Evolutionary conservation across 92 coral and sea anemone species (phyloP), one percentile per base, ranked within the genome.

Genomic region (Phenganax subtilis): DNA sequence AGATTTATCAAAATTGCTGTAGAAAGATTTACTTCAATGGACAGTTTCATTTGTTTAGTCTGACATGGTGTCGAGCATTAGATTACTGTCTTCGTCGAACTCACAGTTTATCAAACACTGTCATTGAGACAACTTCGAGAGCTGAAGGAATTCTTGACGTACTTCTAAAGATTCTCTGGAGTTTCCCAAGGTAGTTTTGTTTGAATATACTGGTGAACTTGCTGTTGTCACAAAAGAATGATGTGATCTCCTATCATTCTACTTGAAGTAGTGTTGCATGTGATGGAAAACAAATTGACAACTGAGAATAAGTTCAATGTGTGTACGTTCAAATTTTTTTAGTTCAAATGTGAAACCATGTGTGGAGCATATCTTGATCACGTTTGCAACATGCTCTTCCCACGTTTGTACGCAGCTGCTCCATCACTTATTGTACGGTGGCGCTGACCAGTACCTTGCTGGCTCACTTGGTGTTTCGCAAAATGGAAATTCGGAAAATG

Each of bases 61-160:
- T 94, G 63, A 88, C 91, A 72, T 94, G 98, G 98, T 88, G 91
- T 20, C 90, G 93, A 47, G 84, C 91, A 29, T 87, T 94, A 12
- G 87, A 91, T 81, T 93, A 94, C 80, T 94, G 98, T 79, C 89
- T 94, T 7, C 87, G 86, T 7, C 86, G 89, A 10, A 60, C 82
- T 3, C 82, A 78, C 29, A 25, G 12, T 8, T 16, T 78, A 17
- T 78, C 82, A 52, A 9, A 29, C 3, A 31, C 71, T 16, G 82
- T 78, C 1, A 15, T 78, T 27, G 53, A 78, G 29, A 78, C 82
- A 8, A 29, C 63, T 14, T 78, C 82, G 12, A 67, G 61, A 44
- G 47, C 73, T 63, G 82, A 78, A 15, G 72, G 55, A 16, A 78
- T 78, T 51, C 72, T 78, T 37, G 82, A 51, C 37, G 72, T 78